These are phyloP conservation scores for Triplophysa bombifrons DNA, from an alignment of 2,797 vertebrate genomes.

Conservation along the genomic window DNA sequence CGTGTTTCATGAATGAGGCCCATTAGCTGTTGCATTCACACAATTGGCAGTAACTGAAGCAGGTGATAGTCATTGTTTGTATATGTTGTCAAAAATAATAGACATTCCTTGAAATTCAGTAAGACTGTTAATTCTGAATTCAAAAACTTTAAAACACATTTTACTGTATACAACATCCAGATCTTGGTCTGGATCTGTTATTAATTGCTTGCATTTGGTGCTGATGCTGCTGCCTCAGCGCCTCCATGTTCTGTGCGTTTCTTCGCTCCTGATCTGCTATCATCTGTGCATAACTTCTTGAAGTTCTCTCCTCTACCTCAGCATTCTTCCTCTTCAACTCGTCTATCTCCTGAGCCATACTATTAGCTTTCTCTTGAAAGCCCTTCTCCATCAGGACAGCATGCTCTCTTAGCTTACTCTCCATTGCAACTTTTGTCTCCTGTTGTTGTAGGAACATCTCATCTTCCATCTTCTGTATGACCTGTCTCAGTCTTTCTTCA, in stretches of 20 bases:
- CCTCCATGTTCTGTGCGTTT: not conserved
- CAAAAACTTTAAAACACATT: no score
- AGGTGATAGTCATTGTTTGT: no score
- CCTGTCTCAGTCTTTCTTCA: not conserved
- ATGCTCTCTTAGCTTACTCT: conserved; percentile 57
- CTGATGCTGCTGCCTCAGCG: not conserved
- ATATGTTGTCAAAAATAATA: no score
- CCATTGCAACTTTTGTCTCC: conserved; percentile 25
- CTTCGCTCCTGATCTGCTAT: not conserved
- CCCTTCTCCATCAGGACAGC: not conserved
- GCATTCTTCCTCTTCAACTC: not conserved
- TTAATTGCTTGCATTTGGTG: not conserved
- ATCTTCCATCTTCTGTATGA: not conserved
- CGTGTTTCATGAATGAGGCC: no score
- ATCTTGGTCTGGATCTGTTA: not conserved
- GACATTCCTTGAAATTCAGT: no score
- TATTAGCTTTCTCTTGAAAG: not conserved
- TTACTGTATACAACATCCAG: not conserved
- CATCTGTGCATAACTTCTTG: not conserved
- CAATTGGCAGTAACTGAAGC: no score
- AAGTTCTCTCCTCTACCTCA: not conserved
- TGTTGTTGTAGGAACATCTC: not conserved
- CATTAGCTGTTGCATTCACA: no score
- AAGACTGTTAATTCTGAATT: no score
- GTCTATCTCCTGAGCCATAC: not conserved